Base-by-base conservation (phyloP, 2,113 vertebrate species). In the Syngnathus floridae region DNA sequence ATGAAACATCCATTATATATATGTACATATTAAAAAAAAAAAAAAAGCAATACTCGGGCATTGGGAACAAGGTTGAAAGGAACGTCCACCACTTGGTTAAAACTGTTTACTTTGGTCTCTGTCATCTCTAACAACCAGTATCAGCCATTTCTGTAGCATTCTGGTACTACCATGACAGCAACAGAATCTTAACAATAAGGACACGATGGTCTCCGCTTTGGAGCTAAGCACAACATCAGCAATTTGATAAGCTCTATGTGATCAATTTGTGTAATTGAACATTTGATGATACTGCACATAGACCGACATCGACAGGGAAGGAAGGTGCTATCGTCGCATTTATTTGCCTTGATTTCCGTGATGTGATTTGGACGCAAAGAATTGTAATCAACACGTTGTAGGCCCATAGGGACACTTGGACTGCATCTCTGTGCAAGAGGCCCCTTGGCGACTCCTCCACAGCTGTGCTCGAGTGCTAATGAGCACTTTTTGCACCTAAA, bases 211-310 rank as follows among this genome's bases (percentile, higher is more conserved):
- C 78, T 66, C 71, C 79, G 77, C 78, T 67, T 70, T 40, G 66
- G 10, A 68, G 64, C 82, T 86, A 69, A 68, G 65, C 76, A 81
- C 82, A 79, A 67, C 83, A 82, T 82, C 78, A 80, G 83, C 86
- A 83, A 76, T 86, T 88, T 84, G 71, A 66, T 69, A 81, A 87
- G 85, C 80, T 55, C 69, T 73, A 79, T 69, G 72, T 41, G 64
- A 57, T 73, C 74, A 76, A 67, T 70, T 57, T 65, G 46, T 1
- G 68, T 86, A 82, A 84, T 84, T 84, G 77, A 83, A 84, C 78
- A 73, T 78, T 82, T 83, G 83, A 84, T 83, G 81, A 85, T 82
- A 72, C 71, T 82, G 81, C 78, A 38, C 77, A 87, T 83, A 80
- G 71, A 88, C 67, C 62, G 74, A 83, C 70, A 60, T 69, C 72